Base-by-base conservation (phyloP, 2,888 invertebrate species). In the Nysson spinosus region DNA sequence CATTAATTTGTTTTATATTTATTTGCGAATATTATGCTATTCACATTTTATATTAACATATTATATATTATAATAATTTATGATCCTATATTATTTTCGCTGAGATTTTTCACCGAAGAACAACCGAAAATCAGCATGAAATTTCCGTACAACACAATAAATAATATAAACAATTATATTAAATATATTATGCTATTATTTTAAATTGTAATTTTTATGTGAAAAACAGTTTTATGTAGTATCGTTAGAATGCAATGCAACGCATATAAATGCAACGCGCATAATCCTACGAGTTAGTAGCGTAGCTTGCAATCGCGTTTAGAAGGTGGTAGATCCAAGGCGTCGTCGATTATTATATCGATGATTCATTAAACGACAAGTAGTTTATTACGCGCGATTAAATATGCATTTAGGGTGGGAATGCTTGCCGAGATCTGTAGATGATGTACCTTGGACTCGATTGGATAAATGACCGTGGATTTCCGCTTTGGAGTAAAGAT, bases 381-480 rank as follows among this genome's bases (percentile, higher is more conserved):
- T 42, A 43, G 54, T 67, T 56, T 52, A 60, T 62, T 56, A 30
- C n/a, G 9, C 22, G 62, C 54, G 58, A 47, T 75, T 57, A 73
- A 61, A 46, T 72, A 74, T 74, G 73, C 35, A 75, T 74, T 60
- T 43, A 52, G 76, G 55, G 50, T 68, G 73, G 35, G 73, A 73
- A 70, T 39, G 26, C 30, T 37, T 28, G 20, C 44, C 17, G 17
- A 20, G 57, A 3, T 46, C 24, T 50, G 39, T 35, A 7, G 19
- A 20, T n/a, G 22, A 34, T 40, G 46, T 7, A 34, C 11, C 32
- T 35, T 37, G 6, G 16, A 9, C 14, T 20, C 5, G 14, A 47
- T 19, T 30, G 4, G 40, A 30, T 26, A 39, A 32, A 43, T 22
- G 12, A 14, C 7, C n/a, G n/a, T 7, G 4, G 9, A 5, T 28